Evolutionary conservation across 2,888 invertebrate species (phyloP).

Genomic region (Megaustenia siamemsis): DNA sequence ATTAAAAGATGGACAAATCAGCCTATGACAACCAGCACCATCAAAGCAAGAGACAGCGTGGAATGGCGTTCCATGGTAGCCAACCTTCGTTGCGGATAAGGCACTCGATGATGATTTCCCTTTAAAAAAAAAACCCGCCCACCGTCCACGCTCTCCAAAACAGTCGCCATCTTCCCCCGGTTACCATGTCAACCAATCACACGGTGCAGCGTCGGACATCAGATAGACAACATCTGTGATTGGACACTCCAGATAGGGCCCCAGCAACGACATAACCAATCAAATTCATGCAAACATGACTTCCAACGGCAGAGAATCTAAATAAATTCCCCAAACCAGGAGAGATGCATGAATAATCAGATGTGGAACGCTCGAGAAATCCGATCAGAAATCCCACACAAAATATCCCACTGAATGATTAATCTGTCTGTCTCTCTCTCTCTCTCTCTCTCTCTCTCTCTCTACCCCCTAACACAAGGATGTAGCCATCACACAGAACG

Average conservation of each 20-base stretch:
- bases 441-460: too few relatives aligned
- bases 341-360: not conserved
- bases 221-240: not conserved
- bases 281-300: not conserved
- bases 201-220: not conserved
- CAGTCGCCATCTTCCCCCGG: not conserved
- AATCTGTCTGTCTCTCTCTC: too few relatives aligned
- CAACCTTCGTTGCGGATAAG: too few relatives aligned
- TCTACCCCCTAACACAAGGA: too few relatives aligned
- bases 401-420: not conserved
- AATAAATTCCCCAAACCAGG: not conserved
- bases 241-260: not conserved
- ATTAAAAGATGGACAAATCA: too few relatives aligned
- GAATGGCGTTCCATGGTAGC: too few relatives aligned
- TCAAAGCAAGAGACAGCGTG: too few relatives aligned
- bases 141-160: not conserved
- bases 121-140: too few relatives aligned
- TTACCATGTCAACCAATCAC: not conserved
- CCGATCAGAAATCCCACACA: not conserved
- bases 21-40: too few relatives aligned
- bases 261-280: not conserved
- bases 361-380: not conserved
- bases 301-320: not conserved
- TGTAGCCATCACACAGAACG: too few relatives aligned
- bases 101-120: too few relatives aligned